phyloP scores from a whole-genome alignment of 2,888 invertebrate genomes.

The Phlogophora meticulosa region DNA sequence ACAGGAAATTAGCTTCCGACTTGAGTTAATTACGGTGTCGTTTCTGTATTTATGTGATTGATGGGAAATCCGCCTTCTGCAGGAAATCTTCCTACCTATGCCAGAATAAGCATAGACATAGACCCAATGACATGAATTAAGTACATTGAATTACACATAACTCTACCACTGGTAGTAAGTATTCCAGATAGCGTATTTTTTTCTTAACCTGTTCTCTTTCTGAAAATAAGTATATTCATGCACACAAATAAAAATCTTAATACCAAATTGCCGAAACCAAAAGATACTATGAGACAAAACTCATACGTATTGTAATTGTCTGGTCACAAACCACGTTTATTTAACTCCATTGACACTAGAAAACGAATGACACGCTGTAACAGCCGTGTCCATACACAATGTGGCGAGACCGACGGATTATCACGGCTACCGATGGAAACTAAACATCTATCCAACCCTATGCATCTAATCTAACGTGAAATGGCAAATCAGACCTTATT shows the following conservation, averaged over 20 bases:
- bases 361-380: conserved; percentile 63
- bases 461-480: background rate
- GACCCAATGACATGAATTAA: no score
- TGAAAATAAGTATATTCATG: no score
- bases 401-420: conserved; percentile 74
- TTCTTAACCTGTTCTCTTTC: no score
- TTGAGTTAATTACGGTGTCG: conserved; percentile 54
- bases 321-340: conserved; percentile 56
- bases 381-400: conserved; percentile 69
- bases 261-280: no score
- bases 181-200: no score
- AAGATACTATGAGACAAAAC: conserved; percentile 5
- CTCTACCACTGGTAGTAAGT: no score
- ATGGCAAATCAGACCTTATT: conserved; percentile 13
- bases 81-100: background rate
- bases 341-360: conserved; percentile 58
- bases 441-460: conserved; percentile 58
- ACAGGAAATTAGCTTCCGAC: conserved; percentile 78
- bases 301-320: conserved; percentile 50
- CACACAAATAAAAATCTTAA: no score
- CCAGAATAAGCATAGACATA: no score
- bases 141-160: no score
- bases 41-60: conserved; percentile 23
- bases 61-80: conserved; percentile 31
- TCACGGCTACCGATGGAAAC: conserved; percentile 66